Evolutionary conservation across 2,888 invertebrate species (phyloP).

Genomic region (Andrena dorsata): DNA sequence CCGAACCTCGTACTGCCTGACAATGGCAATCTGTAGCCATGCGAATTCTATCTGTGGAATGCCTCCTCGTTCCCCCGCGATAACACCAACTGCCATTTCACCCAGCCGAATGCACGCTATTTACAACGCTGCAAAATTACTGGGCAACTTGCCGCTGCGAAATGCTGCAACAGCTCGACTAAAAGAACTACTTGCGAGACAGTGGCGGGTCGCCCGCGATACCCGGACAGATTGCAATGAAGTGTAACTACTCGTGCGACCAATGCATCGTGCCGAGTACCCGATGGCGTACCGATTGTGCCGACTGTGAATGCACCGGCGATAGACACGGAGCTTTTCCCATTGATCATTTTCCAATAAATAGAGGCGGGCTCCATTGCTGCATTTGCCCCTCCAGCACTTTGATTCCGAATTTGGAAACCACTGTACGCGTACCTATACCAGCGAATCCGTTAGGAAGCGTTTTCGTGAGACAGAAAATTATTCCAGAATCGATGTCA

Average conservation of each 20-base stretch:
- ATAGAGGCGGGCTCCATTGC: no score
- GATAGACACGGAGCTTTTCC: background rate
- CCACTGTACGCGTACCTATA: background rate
- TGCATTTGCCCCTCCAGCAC: no score
- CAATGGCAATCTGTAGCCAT: slow-evolving; percentile 40
- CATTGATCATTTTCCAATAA: no score
- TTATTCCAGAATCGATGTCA: slow-evolving; percentile 53
- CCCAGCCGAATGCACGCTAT: background rate
- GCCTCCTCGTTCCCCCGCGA: slow-evolving; percentile 11
- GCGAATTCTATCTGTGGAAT: slow-evolving; percentile 38
- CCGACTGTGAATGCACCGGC: no score
- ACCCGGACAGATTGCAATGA: no score
- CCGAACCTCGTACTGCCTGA: slow-evolving; percentile 38
- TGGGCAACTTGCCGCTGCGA: background rate
- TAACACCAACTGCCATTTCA: slow-evolving; percentile 3
- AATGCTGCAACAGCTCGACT: background rate
- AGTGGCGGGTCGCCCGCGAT: no score
- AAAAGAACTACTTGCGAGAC: no score
- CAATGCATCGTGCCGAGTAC: no score
- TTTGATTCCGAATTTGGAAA: no score
- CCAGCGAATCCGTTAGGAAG: slow-evolving; percentile 32
- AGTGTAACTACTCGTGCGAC: no score
- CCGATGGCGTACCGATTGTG: no score
- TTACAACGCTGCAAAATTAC: slow-evolving; percentile 21
- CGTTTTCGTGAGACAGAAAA: slow-evolving; percentile 27